phyloP scores from a whole-genome alignment of 2,797 vertebrate genomes.

The Parauchenoglanis ngamensis region DNA sequence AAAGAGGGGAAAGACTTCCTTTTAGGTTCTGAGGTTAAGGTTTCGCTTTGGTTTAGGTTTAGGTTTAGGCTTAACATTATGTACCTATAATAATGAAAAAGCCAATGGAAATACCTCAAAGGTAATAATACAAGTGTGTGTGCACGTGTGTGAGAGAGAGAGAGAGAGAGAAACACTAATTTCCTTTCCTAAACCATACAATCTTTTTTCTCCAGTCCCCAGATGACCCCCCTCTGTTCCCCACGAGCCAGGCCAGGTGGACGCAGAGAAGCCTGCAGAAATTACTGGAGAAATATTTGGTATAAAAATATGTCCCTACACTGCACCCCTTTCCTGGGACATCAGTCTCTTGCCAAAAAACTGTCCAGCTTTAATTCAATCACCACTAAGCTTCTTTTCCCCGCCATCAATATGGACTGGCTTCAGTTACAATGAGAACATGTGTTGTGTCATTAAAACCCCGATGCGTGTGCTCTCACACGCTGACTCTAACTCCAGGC shows the following conservation, averaged over 20 bases:
- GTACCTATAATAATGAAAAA: neutral
- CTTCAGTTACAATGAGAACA: conserved; percentile 76
- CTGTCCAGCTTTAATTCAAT: conserved; percentile 54
- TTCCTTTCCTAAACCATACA: conserved; percentile 35
- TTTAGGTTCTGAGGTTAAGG: neutral
- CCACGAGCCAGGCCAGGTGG: conserved; percentile 14
- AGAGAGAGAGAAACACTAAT: conserved; percentile 4
- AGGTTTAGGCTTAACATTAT: neutral
- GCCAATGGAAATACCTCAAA: conserved; percentile 8
- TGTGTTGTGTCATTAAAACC: conserved; percentile 73
- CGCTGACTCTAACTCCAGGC: conserved; percentile 1
- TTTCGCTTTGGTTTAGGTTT: neutral
- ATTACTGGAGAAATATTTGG: conserved; percentile 71
- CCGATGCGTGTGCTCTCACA: conserved; percentile 57
- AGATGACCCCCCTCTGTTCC: conserved; percentile 21
- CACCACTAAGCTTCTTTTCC: conserved; percentile 50
- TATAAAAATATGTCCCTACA: conserved; percentile 81
- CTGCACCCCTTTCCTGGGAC: conserved; percentile 77
- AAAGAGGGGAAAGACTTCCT: neutral
- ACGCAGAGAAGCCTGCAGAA: conserved; percentile 27
- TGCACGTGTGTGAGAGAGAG: too few species aligned
- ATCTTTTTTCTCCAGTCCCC: conserved; percentile 28
- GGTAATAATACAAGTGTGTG: neutral
- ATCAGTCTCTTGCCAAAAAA: conserved; percentile 72
- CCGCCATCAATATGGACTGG: conserved; percentile 70